Conservation (phyloP, 2,113 vertebrate species). For the Phylloscopus whistleri region DNA sequence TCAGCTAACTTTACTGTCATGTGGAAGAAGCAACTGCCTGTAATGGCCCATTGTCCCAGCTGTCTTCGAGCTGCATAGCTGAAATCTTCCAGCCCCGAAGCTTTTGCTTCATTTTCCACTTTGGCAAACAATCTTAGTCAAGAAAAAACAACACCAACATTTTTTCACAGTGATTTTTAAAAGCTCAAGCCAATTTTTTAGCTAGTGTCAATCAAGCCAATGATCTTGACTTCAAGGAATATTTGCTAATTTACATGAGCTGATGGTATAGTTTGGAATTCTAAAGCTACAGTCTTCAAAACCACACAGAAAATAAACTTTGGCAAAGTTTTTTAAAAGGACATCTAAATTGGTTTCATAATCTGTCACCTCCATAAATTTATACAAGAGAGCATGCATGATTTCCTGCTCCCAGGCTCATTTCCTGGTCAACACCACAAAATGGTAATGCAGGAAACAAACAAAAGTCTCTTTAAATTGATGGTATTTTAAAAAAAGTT, state of each 20-base stretch:
- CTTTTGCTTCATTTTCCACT: constrained; percentile 1
- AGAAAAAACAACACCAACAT: not conserved
- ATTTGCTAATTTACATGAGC: not conserved
- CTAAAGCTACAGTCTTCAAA: not conserved
- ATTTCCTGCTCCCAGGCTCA: not conserved
- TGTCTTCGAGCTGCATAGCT: not conserved
- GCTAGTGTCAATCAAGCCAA: not conserved
- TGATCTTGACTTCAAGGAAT: not conserved
- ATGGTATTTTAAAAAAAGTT: not conserved
- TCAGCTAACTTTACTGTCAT: not conserved
- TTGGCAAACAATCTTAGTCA: not conserved
- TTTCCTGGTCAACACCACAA: not conserved
- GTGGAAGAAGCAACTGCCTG: not conserved
- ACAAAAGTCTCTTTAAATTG: not conserved
- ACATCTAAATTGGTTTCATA: not conserved
- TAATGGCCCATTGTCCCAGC: not conserved
- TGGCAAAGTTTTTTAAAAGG: not conserved
- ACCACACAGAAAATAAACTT: not conserved
- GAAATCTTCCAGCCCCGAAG: not conserved
- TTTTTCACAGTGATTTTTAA: not conserved
- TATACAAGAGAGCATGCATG: not conserved
- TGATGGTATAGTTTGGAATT: not conserved
- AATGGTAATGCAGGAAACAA: not conserved
- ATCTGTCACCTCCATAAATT: not conserved
- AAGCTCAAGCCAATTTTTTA: not conserved